These are phyloP conservation scores for Gasteruption jaculator DNA, from an alignment of 2,888 invertebrate species.

Conservation along the genomic window DNA sequence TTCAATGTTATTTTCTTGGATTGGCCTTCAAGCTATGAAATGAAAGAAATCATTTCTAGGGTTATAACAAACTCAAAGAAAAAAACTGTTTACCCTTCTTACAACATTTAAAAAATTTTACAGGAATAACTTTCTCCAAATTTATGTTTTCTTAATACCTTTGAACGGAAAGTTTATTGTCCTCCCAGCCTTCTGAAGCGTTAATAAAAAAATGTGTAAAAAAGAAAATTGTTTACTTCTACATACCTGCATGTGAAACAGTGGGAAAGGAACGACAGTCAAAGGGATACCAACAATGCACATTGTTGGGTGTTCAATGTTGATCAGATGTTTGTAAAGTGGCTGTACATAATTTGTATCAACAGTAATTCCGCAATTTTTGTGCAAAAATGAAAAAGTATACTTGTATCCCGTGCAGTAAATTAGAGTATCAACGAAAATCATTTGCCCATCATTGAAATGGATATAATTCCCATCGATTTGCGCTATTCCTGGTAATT, in stretches of 20 bases:
- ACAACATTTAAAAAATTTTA: no score
- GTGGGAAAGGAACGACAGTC: conserved; percentile 63
- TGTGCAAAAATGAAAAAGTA: conserved; percentile 66
- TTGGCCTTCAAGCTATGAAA: no score
- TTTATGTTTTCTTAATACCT: no score
- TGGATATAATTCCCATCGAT: conserved; percentile 55
- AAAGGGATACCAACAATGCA: conserved; percentile 71
- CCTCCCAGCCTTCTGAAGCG: not conserved
- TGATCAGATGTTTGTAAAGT: conserved; percentile 72
- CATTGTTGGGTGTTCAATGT: conserved; percentile 71
- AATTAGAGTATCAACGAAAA: conserved; percentile 63
- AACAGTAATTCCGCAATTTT: conserved; percentile 59
- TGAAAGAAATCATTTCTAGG: no score
- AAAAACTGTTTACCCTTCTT: no score
- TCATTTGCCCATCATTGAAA: conserved; percentile 60
- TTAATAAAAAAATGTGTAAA: not conserved
- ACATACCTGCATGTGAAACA: conserved; percentile 68
- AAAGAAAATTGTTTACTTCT: not conserved
- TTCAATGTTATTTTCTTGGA: no score
- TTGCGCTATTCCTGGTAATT: conserved; percentile 56
- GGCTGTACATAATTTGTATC: conserved; percentile 65
- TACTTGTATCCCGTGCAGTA: conserved; percentile 75
- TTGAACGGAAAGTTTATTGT: no score
- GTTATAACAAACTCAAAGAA: no score
- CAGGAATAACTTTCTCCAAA: no score